Evolutionary conservation across 2,888 invertebrate species (phyloP).

Genomic region (Cryptosula pallasiana): DNA sequence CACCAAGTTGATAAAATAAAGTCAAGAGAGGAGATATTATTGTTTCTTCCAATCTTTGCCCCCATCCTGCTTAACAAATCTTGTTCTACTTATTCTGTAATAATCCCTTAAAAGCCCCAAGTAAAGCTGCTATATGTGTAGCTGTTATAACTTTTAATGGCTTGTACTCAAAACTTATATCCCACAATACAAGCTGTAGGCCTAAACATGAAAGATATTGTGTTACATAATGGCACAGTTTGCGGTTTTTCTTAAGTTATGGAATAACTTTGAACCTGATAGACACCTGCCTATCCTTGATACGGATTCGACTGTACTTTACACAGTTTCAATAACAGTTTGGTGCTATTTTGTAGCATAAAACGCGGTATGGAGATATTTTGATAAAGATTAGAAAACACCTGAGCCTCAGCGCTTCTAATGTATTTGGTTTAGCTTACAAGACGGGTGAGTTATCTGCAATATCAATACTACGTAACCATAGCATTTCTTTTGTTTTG

Average conservation of each 20-base stretch:
- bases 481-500: too few species aligned
- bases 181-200: too few species aligned
- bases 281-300: too few species aligned
- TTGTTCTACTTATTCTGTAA: neutral
- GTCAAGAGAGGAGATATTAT: neutral
- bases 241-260: too few species aligned
- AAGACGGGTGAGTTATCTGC: constrained; percentile 8
- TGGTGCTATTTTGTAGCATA: neutral
- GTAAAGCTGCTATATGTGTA: too few species aligned
- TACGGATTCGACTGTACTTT: too few species aligned
- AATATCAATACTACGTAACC: neutral
- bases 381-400: constrained; percentile 1
- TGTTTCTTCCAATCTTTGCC: neutral
- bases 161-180: too few species aligned
- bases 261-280: too few species aligned
- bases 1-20: neutral
- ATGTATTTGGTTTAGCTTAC: constrained; percentile 9
- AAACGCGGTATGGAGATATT: constrained; percentile 12
- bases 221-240: neutral
- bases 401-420: constrained; percentile 7
- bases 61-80: neutral
- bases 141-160: too few species aligned
- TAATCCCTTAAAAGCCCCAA: neutral
- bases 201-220: neutral
- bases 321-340: too few species aligned